Evolutionary conservation across 2,888 invertebrate genomes (phyloP).

Genomic region (Drosophila birchii): DNA sequence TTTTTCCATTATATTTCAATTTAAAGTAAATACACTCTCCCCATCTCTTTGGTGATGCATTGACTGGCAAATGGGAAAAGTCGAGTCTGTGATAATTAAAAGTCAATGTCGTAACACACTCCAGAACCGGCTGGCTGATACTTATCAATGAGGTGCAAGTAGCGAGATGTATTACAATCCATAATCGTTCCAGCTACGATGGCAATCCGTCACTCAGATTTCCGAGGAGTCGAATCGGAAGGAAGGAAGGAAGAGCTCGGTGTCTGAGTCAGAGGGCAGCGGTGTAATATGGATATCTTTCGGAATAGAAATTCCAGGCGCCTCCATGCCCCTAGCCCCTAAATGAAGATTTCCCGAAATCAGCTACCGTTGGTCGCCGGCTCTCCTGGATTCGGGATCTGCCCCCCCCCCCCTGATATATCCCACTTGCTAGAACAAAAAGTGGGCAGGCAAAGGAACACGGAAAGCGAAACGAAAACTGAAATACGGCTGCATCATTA

Average conservation of each 20-base stretch:
- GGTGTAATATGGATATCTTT: constrained; percentile 71
- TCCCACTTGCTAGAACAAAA: constrained; percentile 68
- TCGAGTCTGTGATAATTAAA: constrained; percentile 59
- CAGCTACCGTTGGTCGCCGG: constrained; percentile 63
- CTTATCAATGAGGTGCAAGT: constrained; percentile 56
- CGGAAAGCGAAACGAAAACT: constrained; percentile 82
- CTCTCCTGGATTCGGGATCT: constrained; percentile 5
- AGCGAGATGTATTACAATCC: constrained; percentile 74
- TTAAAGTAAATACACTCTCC: not conserved
- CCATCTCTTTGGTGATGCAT: not conserved
- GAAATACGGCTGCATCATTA: constrained; percentile 86
- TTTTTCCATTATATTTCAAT: constrained; percentile 8
- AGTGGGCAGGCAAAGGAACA: constrained; percentile 43
- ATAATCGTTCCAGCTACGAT: constrained; percentile 71
- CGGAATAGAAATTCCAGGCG: constrained; percentile 74
- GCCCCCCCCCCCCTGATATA: not conserved
- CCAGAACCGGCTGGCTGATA: constrained; percentile 42
- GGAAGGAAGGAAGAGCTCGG: constrained; percentile 34
- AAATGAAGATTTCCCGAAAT: constrained; percentile 65
- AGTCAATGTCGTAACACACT: constrained; percentile 55
- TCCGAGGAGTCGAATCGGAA: constrained; percentile 6
- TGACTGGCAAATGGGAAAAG: constrained; percentile 17
- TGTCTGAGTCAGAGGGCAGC: constrained; percentile 22
- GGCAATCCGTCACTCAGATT: constrained; percentile 69
- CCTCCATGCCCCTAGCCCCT: constrained; percentile 33